phyloP scores from a whole-genome alignment of 1,140 invertebrate genomes.

The Pectinophora gossypiella region DNA sequence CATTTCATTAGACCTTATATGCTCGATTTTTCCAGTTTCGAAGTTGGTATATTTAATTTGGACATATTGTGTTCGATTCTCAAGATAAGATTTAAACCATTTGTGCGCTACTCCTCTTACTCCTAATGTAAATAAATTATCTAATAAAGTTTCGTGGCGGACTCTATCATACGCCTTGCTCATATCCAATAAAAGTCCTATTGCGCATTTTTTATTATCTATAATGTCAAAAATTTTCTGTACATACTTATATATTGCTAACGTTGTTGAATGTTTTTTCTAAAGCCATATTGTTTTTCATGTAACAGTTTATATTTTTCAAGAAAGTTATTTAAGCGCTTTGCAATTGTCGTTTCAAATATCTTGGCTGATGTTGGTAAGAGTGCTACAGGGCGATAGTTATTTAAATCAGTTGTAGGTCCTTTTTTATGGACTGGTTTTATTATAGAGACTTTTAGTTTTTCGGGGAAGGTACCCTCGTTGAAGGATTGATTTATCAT shows the following conservation, averaged over 20 bases:
- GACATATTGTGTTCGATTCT: background rate
- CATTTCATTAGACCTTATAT: background rate
- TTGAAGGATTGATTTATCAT: conserved; percentile 7
- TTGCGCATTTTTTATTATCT: background rate
- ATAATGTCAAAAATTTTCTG: conserved; percentile 1
- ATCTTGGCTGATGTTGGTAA: conserved; percentile 5
- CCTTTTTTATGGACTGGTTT: conserved; percentile 10
- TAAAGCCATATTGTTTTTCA: conserved; percentile 6
- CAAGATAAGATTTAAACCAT: conserved; percentile 9
- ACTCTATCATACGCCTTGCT: conserved; percentile 9
- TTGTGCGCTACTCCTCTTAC: conserved; percentile 2
- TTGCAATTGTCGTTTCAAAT: conserved; percentile 4
- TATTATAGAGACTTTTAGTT: conserved; percentile 1
- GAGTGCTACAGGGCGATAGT: conserved; percentile 4
- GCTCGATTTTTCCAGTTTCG: background rate
- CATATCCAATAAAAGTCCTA: conserved; percentile 1
- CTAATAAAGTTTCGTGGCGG: background rate
- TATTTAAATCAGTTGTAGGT: background rate
- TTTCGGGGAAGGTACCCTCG: conserved; percentile 2
- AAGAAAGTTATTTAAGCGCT: background rate
- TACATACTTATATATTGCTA: conserved; percentile 1
- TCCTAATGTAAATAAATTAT: conserved; percentile 2
- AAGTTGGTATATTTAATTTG: background rate
- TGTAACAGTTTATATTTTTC: conserved; percentile 5
- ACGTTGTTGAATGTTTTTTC: conserved; percentile 1